These are phyloP conservation scores for Mirza zaza DNA, from an alignment of 2,113 vertebrate genomes.

Conservation along the genomic window DNA sequence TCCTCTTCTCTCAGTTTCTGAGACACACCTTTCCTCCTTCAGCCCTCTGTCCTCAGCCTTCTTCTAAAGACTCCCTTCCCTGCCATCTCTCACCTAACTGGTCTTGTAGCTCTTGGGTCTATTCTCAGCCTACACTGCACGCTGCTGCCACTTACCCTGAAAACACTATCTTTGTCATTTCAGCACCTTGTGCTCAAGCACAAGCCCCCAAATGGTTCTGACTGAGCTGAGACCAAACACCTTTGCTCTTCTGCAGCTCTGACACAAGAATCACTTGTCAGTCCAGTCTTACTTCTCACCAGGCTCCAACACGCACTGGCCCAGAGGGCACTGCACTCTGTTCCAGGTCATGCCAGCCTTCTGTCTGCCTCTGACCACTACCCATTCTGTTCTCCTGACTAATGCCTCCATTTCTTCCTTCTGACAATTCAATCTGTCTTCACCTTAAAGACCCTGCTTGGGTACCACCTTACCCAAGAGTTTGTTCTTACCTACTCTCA, in stretches of 20 bases:
- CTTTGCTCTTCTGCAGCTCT: neutral
- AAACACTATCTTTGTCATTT: neutral
- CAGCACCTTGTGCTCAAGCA: no score
- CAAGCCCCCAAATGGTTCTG: neutral
- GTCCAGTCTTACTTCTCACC: no score
- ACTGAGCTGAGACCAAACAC: neutral
- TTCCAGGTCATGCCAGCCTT: neutral
- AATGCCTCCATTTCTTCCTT: neutral
- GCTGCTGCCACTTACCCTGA: neutral
- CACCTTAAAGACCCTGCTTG: neutral
- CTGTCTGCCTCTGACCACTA: neutral
- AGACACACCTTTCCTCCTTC: neutral
- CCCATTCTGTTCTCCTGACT: neutral
- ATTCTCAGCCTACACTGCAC: neutral
- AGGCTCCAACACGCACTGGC: accelerated
- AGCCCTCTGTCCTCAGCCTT: neutral
- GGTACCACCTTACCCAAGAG: neutral
- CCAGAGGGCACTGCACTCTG: neutral
- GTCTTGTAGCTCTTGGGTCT: neutral
- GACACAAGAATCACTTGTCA: accelerated
- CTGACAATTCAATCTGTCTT: neutral
- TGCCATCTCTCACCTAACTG: neutral
- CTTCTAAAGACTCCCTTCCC: neutral
- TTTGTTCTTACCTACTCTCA: neutral
- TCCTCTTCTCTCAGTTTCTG: neutral